phyloP scores from a whole-genome alignment of 37 sponge, comb jelly and placozoan species.

The Ephydatia muelleri region DNA sequence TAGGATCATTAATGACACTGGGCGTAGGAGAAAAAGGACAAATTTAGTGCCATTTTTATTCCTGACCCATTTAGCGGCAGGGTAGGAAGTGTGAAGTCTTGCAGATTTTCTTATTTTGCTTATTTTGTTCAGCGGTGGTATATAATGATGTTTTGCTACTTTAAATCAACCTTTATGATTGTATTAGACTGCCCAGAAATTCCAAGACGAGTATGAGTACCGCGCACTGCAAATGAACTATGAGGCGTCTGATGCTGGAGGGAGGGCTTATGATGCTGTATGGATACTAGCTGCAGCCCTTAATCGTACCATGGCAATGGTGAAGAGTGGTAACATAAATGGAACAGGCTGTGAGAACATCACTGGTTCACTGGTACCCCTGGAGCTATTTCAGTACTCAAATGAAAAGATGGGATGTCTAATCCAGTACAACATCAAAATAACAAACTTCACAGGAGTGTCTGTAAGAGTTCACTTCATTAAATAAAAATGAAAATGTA shows the following conservation, averaged over 20 bases:
- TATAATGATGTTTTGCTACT: no score
- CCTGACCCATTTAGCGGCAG: no score
- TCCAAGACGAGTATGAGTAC: background rate
- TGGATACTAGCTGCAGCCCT: conserved; percentile 47
- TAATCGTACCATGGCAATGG: conserved; percentile 3
- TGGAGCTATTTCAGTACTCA: conserved; percentile 30
- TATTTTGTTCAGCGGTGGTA: no score
- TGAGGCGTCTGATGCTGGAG: background rate
- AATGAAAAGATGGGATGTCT: conserved; percentile 31
- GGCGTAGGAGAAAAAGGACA: no score
- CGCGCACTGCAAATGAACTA: background rate
- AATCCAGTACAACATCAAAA: conserved; percentile 3
- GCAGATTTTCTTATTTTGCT: no score
- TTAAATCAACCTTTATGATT: no score
- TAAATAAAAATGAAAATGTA: no score
- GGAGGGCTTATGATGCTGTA: conserved; percentile 29
- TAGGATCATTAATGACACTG: no score
- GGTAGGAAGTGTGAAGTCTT: no score
- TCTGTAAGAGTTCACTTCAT: conserved; percentile 9
- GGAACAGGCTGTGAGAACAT: background rate
- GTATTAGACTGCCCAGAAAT: background rate
- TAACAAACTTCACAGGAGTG: conserved; percentile 37
- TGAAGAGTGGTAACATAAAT: background rate
- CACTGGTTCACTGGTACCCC: background rate
- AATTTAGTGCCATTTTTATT: no score